Percentiles rank a stretch among this genome's conserved stretches.
Evolutionary conservation across 2,888 invertebrate genomes (phyloP).

Genomic region (Leptopilina myrica): DNA sequence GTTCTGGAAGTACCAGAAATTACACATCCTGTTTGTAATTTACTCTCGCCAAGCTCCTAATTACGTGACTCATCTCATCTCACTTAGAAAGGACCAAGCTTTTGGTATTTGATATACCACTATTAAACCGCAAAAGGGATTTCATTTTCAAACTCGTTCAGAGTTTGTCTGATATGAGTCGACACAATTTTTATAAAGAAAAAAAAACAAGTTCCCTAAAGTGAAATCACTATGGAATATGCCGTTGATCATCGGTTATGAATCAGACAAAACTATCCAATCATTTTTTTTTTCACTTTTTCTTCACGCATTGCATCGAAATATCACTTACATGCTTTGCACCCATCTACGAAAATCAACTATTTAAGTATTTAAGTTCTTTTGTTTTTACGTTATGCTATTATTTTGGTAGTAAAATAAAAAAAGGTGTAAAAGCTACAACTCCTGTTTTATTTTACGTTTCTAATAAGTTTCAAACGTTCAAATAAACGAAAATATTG

Average conservation of each 20-base stretch:
- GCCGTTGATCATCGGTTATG: not conserved
- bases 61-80: conserved; percentile 52
- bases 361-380: too few species aligned
- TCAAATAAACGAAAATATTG: too few species aligned
- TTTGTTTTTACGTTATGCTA: too few species aligned
- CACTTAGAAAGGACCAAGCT: conserved; percentile 1
- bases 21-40: conserved; percentile 57
- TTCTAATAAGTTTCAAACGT: too few species aligned
- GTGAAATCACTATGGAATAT: not conserved
- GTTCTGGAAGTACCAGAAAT: conserved; percentile 53
- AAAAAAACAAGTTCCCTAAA: not conserved
- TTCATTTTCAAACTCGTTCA: conserved; percentile 39
- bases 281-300: too few species aligned
- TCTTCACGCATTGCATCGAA: too few species aligned
- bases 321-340: too few species aligned
- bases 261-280: not conserved
- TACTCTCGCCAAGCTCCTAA: conserved; percentile 50
- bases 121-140: conserved; percentile 46
- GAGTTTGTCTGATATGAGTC: conserved; percentile 36
- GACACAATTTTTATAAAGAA: not conserved
- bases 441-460: too few species aligned
- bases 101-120: not conserved
- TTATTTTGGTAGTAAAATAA: too few species aligned
- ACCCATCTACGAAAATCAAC: too few species aligned
- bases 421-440: too few species aligned